Percentiles rank a stretch among this genome's conserved stretches.
These are phyloP conservation scores for Drosophila busckii DNA, from an alignment of 1,140 invertebrate genomes.

Conservation along the genomic window DNA sequence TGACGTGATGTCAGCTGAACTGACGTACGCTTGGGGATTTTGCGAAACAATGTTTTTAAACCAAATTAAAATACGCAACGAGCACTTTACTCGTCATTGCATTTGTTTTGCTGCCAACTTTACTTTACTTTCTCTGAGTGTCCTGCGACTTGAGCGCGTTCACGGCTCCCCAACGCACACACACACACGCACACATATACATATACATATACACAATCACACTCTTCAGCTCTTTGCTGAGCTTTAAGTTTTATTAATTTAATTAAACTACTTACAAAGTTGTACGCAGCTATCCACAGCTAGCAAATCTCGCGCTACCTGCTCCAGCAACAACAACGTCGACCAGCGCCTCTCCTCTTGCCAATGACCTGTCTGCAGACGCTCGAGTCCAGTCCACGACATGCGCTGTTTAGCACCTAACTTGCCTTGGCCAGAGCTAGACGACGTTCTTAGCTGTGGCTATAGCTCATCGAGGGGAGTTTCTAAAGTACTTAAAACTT, in stretches of 20 bases:
- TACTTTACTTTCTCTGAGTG: conserved; percentile 56
- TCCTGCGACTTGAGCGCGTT: conserved; percentile 52
- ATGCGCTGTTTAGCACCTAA: conserved; percentile 74
- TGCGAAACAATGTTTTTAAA: conserved; percentile 75
- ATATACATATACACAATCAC: neutral
- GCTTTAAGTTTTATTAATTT: conserved; percentile 77
- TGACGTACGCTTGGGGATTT: conserved; percentile 71
- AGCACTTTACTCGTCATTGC: conserved; percentile 75
- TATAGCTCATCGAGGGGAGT: conserved; percentile 16
- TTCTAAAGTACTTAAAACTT: conserved; percentile 10
- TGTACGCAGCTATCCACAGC: conserved; percentile 61
- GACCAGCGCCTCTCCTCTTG: conserved; percentile 40
- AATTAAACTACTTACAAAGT: conserved; percentile 77
- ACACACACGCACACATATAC: conserved; percentile 6
- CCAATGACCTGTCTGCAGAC: too few relatives aligned
- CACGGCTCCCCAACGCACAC: conserved; percentile 35
- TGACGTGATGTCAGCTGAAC: conserved; percentile 67
- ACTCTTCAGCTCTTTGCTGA: too few relatives aligned
- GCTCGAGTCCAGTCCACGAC: conserved; percentile 47
- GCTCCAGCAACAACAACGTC: conserved; percentile 11
- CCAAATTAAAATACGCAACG: conserved; percentile 75
- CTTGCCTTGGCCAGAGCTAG: conserved; percentile 56
- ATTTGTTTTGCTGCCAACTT: conserved; percentile 71
- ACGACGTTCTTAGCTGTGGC: conserved; percentile 35
- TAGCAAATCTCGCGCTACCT: conserved; percentile 43